Base-by-base conservation (phyloP, 2,888 invertebrate genomes). In the Dione vanillae region DNA sequence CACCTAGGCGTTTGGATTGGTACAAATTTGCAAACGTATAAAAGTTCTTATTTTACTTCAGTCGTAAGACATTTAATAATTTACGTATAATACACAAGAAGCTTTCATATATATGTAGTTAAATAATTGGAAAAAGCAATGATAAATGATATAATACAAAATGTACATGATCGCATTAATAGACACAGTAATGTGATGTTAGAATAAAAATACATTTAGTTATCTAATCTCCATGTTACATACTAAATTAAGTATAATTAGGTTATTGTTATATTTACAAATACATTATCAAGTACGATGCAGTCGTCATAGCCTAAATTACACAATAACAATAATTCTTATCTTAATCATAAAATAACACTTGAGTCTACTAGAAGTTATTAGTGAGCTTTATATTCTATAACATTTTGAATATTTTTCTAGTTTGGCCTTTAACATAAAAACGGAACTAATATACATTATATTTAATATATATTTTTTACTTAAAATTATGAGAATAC, bases 21-120 rank as follows among this genome's bases (percentile, higher is more conserved):
- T 82, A 84, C 82, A 84, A 86, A 86, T 88, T 84, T 88, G 88
- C 83, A 89, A 90, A 88, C 71, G 85, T 89, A 89, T 80, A 86
- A 89, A 89, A 87, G 81, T 49, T 59, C 64, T 65, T 74, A 56
- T 54, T 54, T 58, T 75, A 64, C 65, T 65, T 64, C 70, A 68
- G 62, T 52, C 16, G n/a, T 27, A 59, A n/a, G 43, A 59, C 41
- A n/a, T 43, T 59, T 43, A 54, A 54, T 59, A 43, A 59, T 59
- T 59, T 59, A 59, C 37, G 16, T 49, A 54, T 35, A 5, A 54
- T 54, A 54, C 49, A 19, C 16, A 49, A 49, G 49, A 49, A 11
- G 16, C 19, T 10, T 9, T 11, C 19, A 16, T 49, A 16, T 12
- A 49, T 49, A 10, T 11, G 3, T 49, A 49, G 11, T 49, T 19